These are phyloP conservation scores for Aphaenogaster rudis DNA, from an alignment of 1,140 invertebrate genomes.

Conservation along the genomic window DNA sequence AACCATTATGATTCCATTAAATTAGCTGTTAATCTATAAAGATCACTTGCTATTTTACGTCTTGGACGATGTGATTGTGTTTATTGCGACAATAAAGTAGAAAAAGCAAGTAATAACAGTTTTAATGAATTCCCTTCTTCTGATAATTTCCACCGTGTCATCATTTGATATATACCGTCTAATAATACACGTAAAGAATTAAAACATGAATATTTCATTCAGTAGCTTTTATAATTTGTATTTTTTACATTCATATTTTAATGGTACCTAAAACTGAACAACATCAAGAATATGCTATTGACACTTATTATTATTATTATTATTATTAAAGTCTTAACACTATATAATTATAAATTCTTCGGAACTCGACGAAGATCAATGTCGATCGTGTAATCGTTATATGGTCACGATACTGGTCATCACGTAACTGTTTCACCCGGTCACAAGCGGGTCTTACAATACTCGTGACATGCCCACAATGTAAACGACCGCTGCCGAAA, in stretches of 20 bases:
- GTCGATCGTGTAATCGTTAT: slow-evolving; percentile 12
- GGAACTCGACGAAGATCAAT: not conserved
- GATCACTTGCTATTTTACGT: not conserved
- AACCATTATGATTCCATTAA: slow-evolving; percentile 1
- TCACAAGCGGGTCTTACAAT: slow-evolving; percentile 41
- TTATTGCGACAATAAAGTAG: not conserved
- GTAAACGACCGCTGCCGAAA: slow-evolving; percentile 65
- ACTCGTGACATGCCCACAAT: slow-evolving; percentile 27
- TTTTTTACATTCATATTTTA: not conserved
- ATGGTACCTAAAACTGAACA: not conserved
- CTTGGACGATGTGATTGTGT: not conserved
- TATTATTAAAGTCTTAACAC: no score
- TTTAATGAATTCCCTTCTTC: not conserved
- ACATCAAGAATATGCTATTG: not conserved
- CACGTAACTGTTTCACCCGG: slow-evolving; percentile 72
- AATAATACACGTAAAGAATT: not conserved
- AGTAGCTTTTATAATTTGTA: not conserved
- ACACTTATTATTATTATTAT: not conserved
- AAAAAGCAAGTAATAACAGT: not conserved
- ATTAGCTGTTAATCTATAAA: not conserved
- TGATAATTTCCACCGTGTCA: not conserved
- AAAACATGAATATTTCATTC: not conserved
- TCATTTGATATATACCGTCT: not conserved
- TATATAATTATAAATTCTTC: not conserved
- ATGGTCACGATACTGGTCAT: slow-evolving; percentile 13